Evolutionary conservation across 2,797 vertebrate genomes (phyloP).

Genomic region (Lepus townsendii): DNA sequence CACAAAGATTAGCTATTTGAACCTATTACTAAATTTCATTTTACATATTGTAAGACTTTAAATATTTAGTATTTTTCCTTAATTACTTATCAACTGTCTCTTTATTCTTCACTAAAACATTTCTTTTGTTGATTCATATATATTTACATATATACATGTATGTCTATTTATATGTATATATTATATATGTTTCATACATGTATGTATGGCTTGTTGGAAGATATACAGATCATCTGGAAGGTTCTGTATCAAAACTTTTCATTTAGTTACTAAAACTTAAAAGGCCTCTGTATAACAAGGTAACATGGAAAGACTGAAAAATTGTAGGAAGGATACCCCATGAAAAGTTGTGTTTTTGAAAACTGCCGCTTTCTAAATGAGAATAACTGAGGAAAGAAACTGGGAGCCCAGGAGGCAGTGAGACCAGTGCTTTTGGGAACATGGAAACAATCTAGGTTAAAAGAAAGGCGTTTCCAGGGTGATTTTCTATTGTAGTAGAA

Average conservation of each 20-base stretch:
- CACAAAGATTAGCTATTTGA: not conserved
- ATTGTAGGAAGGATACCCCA: not conserved
- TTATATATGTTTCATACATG: too few relatives aligned
- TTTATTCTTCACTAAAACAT: not conserved
- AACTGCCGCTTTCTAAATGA: not conserved
- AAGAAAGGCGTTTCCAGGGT: not conserved
- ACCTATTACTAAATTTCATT: not conserved
- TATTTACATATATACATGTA: too few relatives aligned
- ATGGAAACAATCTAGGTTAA: not conserved
- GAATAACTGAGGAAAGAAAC: not conserved
- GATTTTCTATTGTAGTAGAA: not conserved
- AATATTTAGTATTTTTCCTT: not conserved
- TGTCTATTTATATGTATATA: too few relatives aligned
- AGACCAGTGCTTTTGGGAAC: accelerated
- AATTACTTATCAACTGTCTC: not conserved
- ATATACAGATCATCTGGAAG: not conserved
- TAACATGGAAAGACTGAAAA: not conserved
- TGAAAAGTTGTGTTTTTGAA: not conserved
- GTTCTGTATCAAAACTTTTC: not conserved
- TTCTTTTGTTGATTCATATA: not conserved
- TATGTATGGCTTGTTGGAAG: not conserved
- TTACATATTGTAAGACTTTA: not conserved
- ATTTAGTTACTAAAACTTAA: not conserved
- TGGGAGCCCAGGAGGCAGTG: not conserved
- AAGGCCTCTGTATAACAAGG: not conserved